Base-by-base conservation (phyloP, 2,888 invertebrate genomes). In the Gandaritis pyraliata region DNA sequence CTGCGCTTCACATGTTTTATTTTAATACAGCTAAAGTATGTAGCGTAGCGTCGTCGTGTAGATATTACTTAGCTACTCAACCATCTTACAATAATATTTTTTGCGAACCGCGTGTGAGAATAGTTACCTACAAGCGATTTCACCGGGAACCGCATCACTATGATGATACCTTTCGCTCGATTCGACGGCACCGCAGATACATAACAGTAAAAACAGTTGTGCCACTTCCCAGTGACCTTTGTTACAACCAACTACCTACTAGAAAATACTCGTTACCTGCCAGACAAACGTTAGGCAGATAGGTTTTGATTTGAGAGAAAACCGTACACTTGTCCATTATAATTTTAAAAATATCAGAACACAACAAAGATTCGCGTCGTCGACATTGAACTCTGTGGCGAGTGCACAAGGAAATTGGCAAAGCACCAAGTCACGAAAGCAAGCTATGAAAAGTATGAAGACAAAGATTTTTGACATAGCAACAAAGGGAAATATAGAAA, bases 111-210 rank as follows among this genome's bases (percentile, higher is more conserved):
- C 81, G 82, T 88, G 88, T 87, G 89, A 87, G 83, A 86, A 86
- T 82, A 74, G 16, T 41, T 54, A 16, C 36, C 45, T 54, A 43
- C 71, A 82, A 74, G 77, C 83, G 89, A 88, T 90, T 90, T 90
- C 90, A 86, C 90, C 85, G 82, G 84, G 87, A 87, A 87, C 83
- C 83, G 76, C 76, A 74, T 69, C 72, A 73, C 75, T 78, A 78
- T 78, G 84, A 81, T 85, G 86, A 86, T 88, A 86, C 90, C 88
- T 90, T 90, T 88, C 89, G 89, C 89, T 91, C 83, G 83, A 86
- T 86, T 82, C 83, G 80, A 83, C 82, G 82, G 77, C 75, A 83
- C 82, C 82, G 77, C 75, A 82, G 85, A 87, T 86, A 85, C 80
- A 81, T 81, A 86, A 81, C 82, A 82, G 82, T 81, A 86, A 86